These are phyloP conservation scores for Eristalinus sepulchralis DNA, from an alignment of 2,888 invertebrate species.

Conservation along the genomic window DNA sequence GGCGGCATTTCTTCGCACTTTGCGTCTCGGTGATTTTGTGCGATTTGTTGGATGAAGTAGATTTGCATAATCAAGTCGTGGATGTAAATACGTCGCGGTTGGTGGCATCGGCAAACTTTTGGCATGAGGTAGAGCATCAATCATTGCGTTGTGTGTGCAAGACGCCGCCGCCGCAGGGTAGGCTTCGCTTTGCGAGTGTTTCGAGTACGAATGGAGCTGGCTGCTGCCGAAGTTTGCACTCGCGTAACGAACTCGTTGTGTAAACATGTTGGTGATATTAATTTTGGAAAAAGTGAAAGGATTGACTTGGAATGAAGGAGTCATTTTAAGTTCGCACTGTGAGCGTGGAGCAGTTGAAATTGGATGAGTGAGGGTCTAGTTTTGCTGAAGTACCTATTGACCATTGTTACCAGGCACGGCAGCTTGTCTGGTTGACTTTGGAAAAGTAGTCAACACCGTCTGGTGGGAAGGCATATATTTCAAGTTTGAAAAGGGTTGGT, in stretches of 20 bases:
- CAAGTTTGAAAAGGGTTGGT: too few relatives aligned
- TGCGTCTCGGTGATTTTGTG: constrained; percentile 1
- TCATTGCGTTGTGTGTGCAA: background rate
- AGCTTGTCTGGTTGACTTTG: too few relatives aligned
- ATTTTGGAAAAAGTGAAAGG: background rate
- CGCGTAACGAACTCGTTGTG: background rate
- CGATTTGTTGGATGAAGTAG: constrained; percentile 19
- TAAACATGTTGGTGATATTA: background rate
- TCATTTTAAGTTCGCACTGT: background rate
- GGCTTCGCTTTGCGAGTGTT: background rate
- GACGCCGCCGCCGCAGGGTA: background rate
- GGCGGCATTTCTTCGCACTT: background rate
- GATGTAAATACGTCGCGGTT: constrained; percentile 5
- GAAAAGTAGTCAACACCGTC: too few relatives aligned
- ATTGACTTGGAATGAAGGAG: background rate
- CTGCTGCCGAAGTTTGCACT: background rate
- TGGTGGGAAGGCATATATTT: too few relatives aligned
- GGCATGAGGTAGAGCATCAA: background rate
- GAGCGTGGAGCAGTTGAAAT: background rate
- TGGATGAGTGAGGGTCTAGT: background rate
- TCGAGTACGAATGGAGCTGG: background rate
- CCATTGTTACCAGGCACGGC: too few relatives aligned
- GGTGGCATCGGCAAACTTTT: background rate
- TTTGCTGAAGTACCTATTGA: too few relatives aligned
- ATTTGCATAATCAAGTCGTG: constrained; percentile 37